These are phyloP conservation scores for Nycticryphes semicollaris DNA, from an alignment of 2,113 vertebrate genomes.

Conservation along the genomic window DNA sequence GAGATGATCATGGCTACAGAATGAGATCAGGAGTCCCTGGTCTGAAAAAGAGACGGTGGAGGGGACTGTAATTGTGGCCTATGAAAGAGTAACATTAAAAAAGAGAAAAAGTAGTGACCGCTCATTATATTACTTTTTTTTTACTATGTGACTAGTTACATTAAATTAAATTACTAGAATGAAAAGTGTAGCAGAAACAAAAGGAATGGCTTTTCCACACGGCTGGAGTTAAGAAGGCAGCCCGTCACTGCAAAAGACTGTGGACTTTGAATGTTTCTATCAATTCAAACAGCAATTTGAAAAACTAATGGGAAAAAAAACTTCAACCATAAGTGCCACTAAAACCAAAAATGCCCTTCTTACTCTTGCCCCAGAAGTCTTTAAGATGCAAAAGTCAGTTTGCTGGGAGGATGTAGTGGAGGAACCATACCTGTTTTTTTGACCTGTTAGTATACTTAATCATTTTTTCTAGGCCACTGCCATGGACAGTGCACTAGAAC, in stretches of 20 bases:
- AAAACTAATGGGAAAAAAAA: neutral
- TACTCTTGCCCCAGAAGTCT: neutral
- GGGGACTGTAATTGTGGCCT: neutral
- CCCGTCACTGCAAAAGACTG: neutral
- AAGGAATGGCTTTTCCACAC: neutral
- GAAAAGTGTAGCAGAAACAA: neutral
- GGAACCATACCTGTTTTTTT: neutral
- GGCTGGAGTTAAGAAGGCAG: neutral
- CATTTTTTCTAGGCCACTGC: neutral
- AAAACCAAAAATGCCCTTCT: neutral
- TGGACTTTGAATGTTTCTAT: neutral
- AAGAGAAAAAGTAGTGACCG: neutral
- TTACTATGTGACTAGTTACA: fast-evolving
- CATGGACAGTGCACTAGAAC: neutral
- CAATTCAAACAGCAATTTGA: neutral
- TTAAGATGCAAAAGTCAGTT: neutral
- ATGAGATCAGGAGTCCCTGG: neutral
- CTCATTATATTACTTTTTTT: neutral
- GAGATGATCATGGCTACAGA: fast-evolving
- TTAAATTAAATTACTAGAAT: neutral
- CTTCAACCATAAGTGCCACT: no score
- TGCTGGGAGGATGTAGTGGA: neutral
- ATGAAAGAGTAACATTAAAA: neutral
- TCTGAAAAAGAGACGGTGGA: neutral
- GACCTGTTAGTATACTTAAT: neutral